Conservation (phyloP, 2,113 vertebrate genomes). For the Eudorcas thomsonii region DNA sequence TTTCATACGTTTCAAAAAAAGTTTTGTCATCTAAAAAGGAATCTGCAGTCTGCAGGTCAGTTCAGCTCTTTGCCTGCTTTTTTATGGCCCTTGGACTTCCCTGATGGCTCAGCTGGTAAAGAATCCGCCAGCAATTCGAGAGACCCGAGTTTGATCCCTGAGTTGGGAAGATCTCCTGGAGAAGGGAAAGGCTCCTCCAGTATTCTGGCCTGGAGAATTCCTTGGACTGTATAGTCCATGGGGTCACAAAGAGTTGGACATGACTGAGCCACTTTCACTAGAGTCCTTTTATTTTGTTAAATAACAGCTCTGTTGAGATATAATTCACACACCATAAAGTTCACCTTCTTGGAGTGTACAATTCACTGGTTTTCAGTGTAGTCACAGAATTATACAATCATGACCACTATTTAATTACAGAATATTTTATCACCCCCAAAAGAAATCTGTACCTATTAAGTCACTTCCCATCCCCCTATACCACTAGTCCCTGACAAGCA, state of each 20-base stretch:
- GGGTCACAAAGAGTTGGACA: background rate
- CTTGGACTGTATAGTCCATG: background rate
- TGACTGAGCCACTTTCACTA: background rate
- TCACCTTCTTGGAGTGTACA: background rate
- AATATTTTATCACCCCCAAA: background rate
- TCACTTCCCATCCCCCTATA: background rate
- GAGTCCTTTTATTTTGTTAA: conserved; percentile 18
- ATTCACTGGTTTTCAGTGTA: background rate
- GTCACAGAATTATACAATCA: background rate
- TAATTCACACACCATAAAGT: background rate
- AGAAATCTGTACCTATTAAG: background rate
- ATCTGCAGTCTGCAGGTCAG: background rate
- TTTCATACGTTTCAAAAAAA: background rate
- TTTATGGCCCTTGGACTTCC: background rate
- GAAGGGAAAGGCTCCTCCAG: background rate
- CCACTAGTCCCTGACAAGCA: background rate
- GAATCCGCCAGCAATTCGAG: accelerated
- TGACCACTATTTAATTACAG: background rate
- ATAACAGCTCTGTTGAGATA: background rate
- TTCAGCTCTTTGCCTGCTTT: background rate
- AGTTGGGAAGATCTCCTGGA: background rate
- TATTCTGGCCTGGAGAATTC: background rate
- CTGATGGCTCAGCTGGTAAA: background rate
- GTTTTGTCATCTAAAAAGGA: background rate
- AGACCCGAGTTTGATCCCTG: background rate